Evolutionary conservation across 2,113 vertebrate genomes (phyloP).

Genomic region (Alligator sinensis): DNA sequence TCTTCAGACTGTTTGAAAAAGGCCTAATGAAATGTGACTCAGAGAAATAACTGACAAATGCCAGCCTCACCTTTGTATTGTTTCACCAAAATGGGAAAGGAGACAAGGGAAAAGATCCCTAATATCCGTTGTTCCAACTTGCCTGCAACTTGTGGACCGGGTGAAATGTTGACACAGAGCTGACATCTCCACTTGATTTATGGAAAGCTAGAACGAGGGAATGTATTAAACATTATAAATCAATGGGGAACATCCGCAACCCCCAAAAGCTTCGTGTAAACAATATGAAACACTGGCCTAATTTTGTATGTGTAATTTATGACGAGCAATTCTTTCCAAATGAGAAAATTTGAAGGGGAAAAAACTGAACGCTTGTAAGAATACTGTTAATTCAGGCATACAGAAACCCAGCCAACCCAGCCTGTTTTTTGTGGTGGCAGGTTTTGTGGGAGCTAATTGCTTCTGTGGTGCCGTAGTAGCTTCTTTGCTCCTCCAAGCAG

Average conservation of each 20-base stretch:
- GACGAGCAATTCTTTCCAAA: conserved; percentile 70
- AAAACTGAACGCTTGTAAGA: conserved; percentile 24
- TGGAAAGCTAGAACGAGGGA: conserved; percentile 11
- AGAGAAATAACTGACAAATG: conserved; percentile 78
- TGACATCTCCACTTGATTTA: conserved; percentile 77
- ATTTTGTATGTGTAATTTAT: conserved; percentile 64
- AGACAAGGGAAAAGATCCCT: conserved; percentile 59
- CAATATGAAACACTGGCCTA: conserved; percentile 33
- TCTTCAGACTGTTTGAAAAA: conserved; percentile 72
- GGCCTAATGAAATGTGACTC: conserved; percentile 80
- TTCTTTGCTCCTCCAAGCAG: background rate
- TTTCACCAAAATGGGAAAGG: conserved; percentile 75
- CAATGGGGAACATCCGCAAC: conserved; percentile 64
- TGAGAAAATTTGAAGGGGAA: conserved; percentile 55
- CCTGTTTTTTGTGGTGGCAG: conserved; percentile 43
- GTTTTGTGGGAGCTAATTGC: conserved; percentile 56
- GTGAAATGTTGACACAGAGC: conserved; percentile 74
- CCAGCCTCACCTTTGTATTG: conserved; percentile 83
- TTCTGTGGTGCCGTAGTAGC: background rate
- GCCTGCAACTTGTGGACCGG: conserved; percentile 73
- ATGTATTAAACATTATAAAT: conserved; percentile 67
- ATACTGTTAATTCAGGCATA: conserved; percentile 42
- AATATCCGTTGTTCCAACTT: conserved; percentile 76
- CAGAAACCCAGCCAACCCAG: background rate
- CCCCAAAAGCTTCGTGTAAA: conserved; percentile 62